Base-by-base conservation (phyloP, 1,140 invertebrate species). In the Sycobia sp. region DNA sequence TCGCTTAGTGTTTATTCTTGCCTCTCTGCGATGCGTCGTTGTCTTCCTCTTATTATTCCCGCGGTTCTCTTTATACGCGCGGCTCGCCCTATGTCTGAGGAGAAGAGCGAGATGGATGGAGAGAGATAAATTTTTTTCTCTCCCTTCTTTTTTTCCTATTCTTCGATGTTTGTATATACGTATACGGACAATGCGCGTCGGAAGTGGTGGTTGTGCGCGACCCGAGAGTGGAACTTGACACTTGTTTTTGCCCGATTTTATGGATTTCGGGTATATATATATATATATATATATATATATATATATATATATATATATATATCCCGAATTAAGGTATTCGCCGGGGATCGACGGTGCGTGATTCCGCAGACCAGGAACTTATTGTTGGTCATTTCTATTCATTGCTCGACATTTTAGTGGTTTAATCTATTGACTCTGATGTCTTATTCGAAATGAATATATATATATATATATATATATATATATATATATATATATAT, bases 151-250 rank as follows among this genome's bases (percentile, higher is more conserved):
- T 38, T 14, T 38, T 14, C 13, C 3, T 14, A 5, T 5, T 14
- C 4, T n/a, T 38, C 10, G n/a, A n/a, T n/a, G n/a, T n/a, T n/a
- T n/a, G n/a, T n/a, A n/a, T n/a, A n/a, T n/a, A n/a, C n/a, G n/a
- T n/a, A n/a, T n/a, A n/a, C n/a, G n/a, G n/a, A n/a, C n/a, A n/a
- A n/a, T n/a, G n/a, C n/a, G n/a, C n/a, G n/a, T n/a, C n/a, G n/a
- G n/a, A n/a, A n/a, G n/a, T n/a, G n/a, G n/a, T n/a, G n/a, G n/a
- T n/a, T n/a, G n/a, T n/a, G n/a, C n/a, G 43, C 34, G 46, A 41
- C 64, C 65, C 55, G 65, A n/a, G n/a, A n/a, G 54, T 66, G 54
- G 67, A 74, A 67, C 65, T 73, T 47, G 53, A 62, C 61, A 62
- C 61, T 73, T 73, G 70, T 71, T n/a, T n/a, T 67, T 65, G 63